Evolutionary conservation across 2,113 vertebrate genomes (phyloP).

Genomic region (Larimichthys polyactis): DNA sequence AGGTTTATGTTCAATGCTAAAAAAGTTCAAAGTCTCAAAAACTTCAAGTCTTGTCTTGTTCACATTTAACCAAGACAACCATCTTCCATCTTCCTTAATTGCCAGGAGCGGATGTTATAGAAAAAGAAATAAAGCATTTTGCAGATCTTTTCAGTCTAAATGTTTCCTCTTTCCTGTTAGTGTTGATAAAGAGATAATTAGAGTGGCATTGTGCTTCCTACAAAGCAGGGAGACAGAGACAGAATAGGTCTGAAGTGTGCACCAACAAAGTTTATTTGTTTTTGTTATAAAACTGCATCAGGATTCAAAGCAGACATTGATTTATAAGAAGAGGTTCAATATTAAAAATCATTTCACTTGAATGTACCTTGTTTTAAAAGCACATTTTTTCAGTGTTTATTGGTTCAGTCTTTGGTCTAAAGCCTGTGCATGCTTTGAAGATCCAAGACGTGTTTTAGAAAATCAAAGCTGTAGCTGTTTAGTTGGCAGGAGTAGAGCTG

Average conservation of each 20-base stretch:
- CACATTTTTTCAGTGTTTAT: conserved; percentile 3
- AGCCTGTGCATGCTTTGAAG: conserved; percentile 40
- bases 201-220: not conserved
- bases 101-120: not conserved
- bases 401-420: conserved; percentile 43
- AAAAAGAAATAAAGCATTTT: not conserved
- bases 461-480: conserved; percentile 61
- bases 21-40: too few relatives aligned
- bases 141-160: not conserved
- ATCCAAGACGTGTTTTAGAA: conserved; percentile 49
- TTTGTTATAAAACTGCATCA: not conserved
- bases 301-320: not conserved
- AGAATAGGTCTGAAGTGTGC: not conserved
- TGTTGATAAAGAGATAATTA: not conserved
- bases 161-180: not conserved
- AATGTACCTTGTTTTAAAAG: not conserved
- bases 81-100: too few relatives aligned
- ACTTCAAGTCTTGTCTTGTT: not conserved
- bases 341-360: not conserved
- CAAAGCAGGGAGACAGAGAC: not conserved
- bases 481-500: conserved; percentile 58
- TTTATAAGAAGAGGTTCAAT: not conserved
- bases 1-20: too few relatives aligned
- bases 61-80: not conserved
- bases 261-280: not conserved